Base-by-base conservation (phyloP, 2,888 invertebrate species). In the Dynastes maya region DNA sequence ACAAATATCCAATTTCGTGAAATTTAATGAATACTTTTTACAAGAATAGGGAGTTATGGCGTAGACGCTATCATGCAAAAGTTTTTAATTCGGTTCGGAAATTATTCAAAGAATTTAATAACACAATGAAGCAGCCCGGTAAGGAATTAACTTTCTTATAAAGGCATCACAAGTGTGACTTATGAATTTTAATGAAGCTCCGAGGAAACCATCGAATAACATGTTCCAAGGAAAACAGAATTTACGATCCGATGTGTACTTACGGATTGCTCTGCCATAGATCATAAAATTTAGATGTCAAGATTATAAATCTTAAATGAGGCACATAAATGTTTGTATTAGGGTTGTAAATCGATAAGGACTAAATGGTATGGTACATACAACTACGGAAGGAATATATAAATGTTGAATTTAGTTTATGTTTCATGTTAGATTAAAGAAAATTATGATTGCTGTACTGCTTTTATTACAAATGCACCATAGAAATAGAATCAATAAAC, bases 61-160 rank as follows among this genome's bases (percentile, higher is more conserved):
- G 5, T 11, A 63, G 27, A 11, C 9, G 63, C 63, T 63, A 32
- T 13, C 32, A 63, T 9, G 13, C 11, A 63, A 29, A 63, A 29
- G 11, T 63, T 63, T 32, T 63, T 32, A 63, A 63, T 63, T 27
- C 9, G 13, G 27, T 13, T 5, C n/a, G 27, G 32, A 29, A 29
- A 32, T 63, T 63, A 63, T 63, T 63, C 63, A 63, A 29, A 63
- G 63, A 32, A 63, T 63, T 63, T 63, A 29, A 29, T 63, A 63
- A 13, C 63, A 63, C 32, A 29, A 63, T 63, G 63, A 63, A 63
- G 5, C 27, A 11, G 63, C 32, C 29, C 29, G 32, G 29, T 29
- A 29, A 29, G 2, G 63, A 32, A 63, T 29, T 63, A 63, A 63
- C 27, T 29, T 63, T 63, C 63, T 63, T 63, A 63, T 29, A 32